Conservation (phyloP, 2,888 invertebrate species). For the Elmis aenea region DNA sequence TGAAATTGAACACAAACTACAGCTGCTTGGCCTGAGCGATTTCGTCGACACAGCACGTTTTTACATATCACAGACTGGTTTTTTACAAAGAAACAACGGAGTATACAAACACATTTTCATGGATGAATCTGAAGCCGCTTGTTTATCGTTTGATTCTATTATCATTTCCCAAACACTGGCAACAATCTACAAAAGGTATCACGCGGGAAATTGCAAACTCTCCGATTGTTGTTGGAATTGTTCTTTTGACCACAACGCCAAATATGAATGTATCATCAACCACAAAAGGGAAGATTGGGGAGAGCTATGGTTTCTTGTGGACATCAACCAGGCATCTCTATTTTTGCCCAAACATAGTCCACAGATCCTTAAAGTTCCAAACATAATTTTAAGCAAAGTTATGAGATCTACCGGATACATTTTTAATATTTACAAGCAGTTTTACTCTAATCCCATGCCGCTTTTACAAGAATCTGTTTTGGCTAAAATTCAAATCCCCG, state of each 20-base stretch:
- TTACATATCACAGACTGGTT: conserved; percentile 35
- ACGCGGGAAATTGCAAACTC: conserved; percentile 32
- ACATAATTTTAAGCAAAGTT: conserved; percentile 35
- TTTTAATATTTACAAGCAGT: conserved; percentile 38
- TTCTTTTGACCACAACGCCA: not conserved
- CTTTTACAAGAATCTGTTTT: conserved; percentile 26
- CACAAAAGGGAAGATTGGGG: conserved; percentile 32
- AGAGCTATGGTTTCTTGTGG: conserved; percentile 42
- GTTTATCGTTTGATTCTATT: conserved; percentile 35
- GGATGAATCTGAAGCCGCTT: conserved; percentile 43
- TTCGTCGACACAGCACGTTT: conserved; percentile 39
- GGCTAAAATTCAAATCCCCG: conserved; percentile 28
- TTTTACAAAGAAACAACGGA: conserved; percentile 31
- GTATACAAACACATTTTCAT: conserved; percentile 41
- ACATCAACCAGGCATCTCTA: conserved; percentile 41
- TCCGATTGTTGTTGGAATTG: not conserved
- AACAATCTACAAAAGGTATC: conserved; percentile 32
- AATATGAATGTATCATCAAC: conserved; percentile 18
- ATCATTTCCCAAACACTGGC: conserved; percentile 34
- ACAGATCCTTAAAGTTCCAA: conserved; percentile 34
- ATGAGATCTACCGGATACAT: conserved; percentile 40
- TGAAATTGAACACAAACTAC: conserved; percentile 34
- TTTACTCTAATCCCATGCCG: conserved; percentile 36
- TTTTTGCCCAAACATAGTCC: conserved; percentile 41
- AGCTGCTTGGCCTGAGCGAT: conserved; percentile 28